These are phyloP conservation scores for Trinorchestia longiramus DNA, from an alignment of 1,140 invertebrate species.

Conservation along the genomic window DNA sequence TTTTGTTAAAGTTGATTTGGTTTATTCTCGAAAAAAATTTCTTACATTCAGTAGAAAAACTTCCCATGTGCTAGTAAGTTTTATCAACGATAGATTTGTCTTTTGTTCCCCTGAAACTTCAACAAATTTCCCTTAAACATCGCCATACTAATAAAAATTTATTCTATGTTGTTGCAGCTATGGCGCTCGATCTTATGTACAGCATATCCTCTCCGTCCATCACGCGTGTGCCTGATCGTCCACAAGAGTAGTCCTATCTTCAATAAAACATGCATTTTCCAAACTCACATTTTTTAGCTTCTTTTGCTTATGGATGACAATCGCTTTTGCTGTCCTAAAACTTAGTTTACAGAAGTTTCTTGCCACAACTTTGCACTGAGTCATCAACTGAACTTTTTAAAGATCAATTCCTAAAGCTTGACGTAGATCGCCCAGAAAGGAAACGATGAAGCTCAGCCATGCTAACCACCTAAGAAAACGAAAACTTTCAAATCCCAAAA, in stretches of 20 bases:
- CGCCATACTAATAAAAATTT: background rate
- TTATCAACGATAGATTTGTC: background rate
- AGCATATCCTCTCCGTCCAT: background rate
- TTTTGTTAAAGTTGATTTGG: background rate
- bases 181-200: background rate
- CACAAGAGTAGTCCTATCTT: background rate
- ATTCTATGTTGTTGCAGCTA: too few species aligned
- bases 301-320: background rate
- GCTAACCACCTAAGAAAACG: background rate
- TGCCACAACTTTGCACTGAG: too few species aligned
- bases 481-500: background rate
- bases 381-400: slow-evolving; percentile 39
- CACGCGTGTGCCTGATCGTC: background rate
- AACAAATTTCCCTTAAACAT: background rate
- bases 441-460: background rate
- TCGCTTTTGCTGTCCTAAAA: background rate
- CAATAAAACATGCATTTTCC: background rate
- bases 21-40: background rate
- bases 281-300: background rate
- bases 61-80: background rate
- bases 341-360: background rate
- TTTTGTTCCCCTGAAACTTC: background rate
- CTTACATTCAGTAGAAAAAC: background rate
- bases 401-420: background rate
- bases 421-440: background rate